phyloP scores from a whole-genome alignment of 1,140 invertebrate genomes.

The Leptinotarsa defecta region DNA sequence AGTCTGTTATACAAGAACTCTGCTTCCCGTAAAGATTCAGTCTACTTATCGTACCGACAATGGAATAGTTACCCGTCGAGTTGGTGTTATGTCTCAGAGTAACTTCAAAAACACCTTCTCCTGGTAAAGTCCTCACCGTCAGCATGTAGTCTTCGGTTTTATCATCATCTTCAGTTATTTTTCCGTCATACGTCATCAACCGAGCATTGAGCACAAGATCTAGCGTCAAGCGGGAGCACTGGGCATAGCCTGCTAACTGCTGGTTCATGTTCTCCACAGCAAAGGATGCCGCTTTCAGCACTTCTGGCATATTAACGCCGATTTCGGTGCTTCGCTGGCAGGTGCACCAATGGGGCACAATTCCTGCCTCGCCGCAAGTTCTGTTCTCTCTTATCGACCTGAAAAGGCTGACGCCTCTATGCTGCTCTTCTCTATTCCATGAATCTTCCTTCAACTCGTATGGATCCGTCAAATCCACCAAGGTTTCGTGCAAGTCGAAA shows the following conservation, averaged over 20 bases:
- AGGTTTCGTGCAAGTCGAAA: constrained; percentile 79
- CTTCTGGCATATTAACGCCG: constrained; percentile 57
- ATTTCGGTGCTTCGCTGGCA: constrained; percentile 69
- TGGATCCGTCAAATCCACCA: constrained; percentile 65
- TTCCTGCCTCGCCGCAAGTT: constrained; percentile 75
- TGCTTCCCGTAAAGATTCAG: constrained; percentile 81
- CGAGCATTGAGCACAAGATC: constrained; percentile 62
- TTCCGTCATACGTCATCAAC: constrained; percentile 56
- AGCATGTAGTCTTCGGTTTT: constrained; percentile 67
- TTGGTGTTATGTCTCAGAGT: constrained; percentile 61
- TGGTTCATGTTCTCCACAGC: constrained; percentile 68
- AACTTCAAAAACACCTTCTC: constrained; percentile 76
- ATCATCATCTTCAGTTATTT: constrained; percentile 52
- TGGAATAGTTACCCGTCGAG: constrained; percentile 52
- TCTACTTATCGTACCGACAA: constrained; percentile 73
- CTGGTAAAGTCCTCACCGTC: constrained; percentile 68
- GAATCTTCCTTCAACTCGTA: constrained; percentile 44
- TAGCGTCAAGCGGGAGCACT: constrained; percentile 65
- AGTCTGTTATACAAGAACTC: constrained; percentile 76
- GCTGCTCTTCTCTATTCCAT: constrained; percentile 39
- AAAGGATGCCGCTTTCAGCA: constrained; percentile 59
- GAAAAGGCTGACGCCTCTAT: constrained; percentile 70
- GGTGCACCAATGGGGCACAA: constrained; percentile 82
- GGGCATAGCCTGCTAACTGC: constrained; percentile 61
- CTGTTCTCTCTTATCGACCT: constrained; percentile 69